Percentiles rank a stretch among this genome's conserved stretches.
These are phyloP conservation scores for Leptoteleia sp. DNA, from an alignment of 1,140 invertebrate genomes.

Conservation along the genomic window DNA sequence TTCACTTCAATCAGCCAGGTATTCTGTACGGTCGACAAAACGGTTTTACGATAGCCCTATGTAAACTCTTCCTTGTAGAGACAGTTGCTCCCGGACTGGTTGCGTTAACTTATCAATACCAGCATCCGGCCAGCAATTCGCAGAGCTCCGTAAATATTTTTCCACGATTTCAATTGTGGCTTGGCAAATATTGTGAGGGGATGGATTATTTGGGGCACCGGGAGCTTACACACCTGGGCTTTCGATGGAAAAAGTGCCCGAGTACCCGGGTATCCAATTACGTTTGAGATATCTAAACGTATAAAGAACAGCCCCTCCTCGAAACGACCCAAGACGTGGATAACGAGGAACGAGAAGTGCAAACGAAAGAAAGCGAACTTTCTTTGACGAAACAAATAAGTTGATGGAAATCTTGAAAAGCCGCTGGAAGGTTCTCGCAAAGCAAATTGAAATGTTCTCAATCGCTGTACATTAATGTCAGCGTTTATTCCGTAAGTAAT, in stretches of 20 bases:
- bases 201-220: not conserved
- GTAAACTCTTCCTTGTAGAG: too few species aligned
- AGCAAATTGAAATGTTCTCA: conserved; percentile 1
- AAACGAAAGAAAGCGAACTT: conserved; percentile 36
- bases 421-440: not conserved
- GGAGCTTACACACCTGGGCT: conserved; percentile 15
- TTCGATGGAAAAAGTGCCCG: conserved; percentile 2
- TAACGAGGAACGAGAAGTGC: conserved; percentile 30
- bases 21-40: too few species aligned
- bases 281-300: conserved; percentile 31
- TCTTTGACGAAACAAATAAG: conserved; percentile 47
- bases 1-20: too few species aligned
- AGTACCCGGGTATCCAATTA: conserved; percentile 32
- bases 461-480: not conserved
- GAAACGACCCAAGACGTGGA: conserved; percentile 27
- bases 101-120: too few species aligned
- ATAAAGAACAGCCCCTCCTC: conserved; percentile 14
- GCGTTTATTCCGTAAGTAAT: too few species aligned
- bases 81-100: too few species aligned
- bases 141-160: not conserved
- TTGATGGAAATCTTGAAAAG: conserved; percentile 16
- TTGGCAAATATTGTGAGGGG: not conserved
- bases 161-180: not conserved
- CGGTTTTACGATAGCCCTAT: too few species aligned
- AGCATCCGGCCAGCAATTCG: too few species aligned